Base-by-base conservation (phyloP, 2,797 vertebrate species). In the Gila robusta region DNA sequence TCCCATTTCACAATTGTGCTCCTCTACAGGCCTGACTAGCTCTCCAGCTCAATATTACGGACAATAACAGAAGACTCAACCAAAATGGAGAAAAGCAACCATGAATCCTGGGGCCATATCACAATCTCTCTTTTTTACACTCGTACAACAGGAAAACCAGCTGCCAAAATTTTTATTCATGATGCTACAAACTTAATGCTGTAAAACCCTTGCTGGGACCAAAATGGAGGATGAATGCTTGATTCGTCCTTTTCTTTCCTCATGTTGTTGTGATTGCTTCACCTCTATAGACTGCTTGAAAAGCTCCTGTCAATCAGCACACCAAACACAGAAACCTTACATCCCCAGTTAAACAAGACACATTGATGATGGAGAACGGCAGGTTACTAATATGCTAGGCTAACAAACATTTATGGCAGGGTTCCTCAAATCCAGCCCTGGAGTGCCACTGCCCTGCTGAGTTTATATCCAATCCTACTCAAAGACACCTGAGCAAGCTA, bases 151-250 rank as follows among this genome's bases (percentile, higher is more conserved):
- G 28, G 14, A 69, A 82, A 78, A 74, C 70, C 37, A 59, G 73
- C 74, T 59, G 86, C 81, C 26, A 82, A 52, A 82, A 85, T 79
- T 71, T 69, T 44, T 74, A 64, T 85, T 89, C 44, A 70, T 52
- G 16, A 74, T 66, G 64, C 82, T 79, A 35, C 70, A 86, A 85
- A 78, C 83, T 77, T 87, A 41, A 78, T 79, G 72, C 87, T 86
- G 82, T 86, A 86, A 85, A 82, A 86, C 54, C 81, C 70, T 83
- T 80, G 32, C 72, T 74, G 74, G 80, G 88, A 88, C 81, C 89
- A 91, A 90, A 89, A 91, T 91, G 89, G 89, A 76, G 89, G 87
- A 88, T 87, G 81, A 78, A 35, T 70, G 70, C 41, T 80, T 39
- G 41, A 81, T 47, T 81, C 69, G 62, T 86, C 82, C 54, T 82